These are phyloP conservation scores for Lucifuga dentata DNA, from an alignment of 2,113 vertebrate genomes.

Conservation along the genomic window DNA sequence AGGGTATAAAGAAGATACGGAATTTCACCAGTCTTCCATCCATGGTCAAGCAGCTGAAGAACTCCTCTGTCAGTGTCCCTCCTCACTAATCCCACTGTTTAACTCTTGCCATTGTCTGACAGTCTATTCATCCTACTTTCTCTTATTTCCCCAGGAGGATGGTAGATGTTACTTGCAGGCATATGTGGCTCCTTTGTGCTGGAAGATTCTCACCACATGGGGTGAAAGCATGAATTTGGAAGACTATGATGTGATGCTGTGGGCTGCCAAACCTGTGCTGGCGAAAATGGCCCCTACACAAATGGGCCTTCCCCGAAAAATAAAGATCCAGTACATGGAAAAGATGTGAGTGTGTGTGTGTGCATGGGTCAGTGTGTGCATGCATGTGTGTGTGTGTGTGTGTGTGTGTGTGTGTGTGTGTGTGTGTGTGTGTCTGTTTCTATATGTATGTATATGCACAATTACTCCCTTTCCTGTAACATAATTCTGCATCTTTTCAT, in stretches of 20 bases:
- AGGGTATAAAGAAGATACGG: conserved; percentile 51
- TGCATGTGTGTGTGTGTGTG: conserved; percentile 65
- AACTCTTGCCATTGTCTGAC: not conserved
- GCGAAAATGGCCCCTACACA: conserved; percentile 1
- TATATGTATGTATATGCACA: no score
- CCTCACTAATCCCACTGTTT: not conserved
- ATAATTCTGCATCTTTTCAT: not conserved
- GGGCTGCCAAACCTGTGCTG: conserved; percentile 55
- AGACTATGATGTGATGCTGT: conserved; percentile 58
- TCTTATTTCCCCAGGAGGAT: conserved; percentile 37
- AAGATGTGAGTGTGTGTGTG: conserved; percentile 62
- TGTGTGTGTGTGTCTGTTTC: conserved; percentile 41
- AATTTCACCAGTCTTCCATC: conserved; percentile 58
- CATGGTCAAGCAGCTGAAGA: conserved; percentile 64
- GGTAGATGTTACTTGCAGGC: conserved; percentile 69
- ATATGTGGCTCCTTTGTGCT: conserved; percentile 67
- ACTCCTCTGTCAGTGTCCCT: conserved; percentile 69
- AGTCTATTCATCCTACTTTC: not conserved
- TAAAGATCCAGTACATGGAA: conserved; percentile 18
- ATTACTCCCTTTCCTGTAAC: not conserved
- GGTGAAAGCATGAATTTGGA: conserved; percentile 28
- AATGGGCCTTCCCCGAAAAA: conserved; percentile 40
- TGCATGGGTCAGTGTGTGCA: no score
- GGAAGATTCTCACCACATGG: conserved; percentile 45
- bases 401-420: conserved; percentile 70